These are phyloP conservation scores for Cheilosia vernalis DNA, from an alignment of 2,888 invertebrate genomes.

Conservation along the genomic window DNA sequence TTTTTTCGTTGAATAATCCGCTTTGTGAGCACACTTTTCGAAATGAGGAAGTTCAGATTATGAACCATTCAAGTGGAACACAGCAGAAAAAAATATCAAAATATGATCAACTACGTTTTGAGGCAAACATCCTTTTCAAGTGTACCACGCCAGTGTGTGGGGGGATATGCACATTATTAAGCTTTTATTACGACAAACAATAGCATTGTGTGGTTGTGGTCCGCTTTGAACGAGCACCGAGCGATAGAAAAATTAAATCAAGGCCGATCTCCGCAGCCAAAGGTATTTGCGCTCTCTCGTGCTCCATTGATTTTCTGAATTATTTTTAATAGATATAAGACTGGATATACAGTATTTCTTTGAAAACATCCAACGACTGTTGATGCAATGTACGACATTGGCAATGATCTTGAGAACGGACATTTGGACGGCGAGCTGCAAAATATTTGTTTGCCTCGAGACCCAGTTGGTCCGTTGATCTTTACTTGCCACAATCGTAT, in stretches of 20 bases:
- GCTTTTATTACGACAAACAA: conserved; percentile 11
- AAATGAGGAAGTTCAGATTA: conserved; percentile 49
- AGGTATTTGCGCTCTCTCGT: conserved; percentile 7
- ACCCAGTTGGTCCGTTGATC: too few relatives aligned
- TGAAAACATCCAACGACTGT: background rate
- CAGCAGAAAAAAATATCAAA: conserved; percentile 8
- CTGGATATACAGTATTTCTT: conserved; percentile 1
- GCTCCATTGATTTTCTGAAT: conserved; percentile 48
- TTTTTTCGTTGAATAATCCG: conserved; percentile 16
- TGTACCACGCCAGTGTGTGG: conserved; percentile 2
- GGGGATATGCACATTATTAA: conserved; percentile 31
- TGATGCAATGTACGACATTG: conserved; percentile 12
- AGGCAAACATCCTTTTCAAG: conserved; percentile 39
- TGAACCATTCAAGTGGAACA: conserved; percentile 45
- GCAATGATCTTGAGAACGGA: conserved; percentile 29
- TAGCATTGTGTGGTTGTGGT: background rate
- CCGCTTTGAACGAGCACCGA: conserved; percentile 27
- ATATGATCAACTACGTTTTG: conserved; percentile 20
- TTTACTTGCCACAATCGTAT: too few relatives aligned
- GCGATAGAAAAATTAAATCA: conserved; percentile 46
- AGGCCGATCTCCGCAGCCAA: conserved; percentile 32
- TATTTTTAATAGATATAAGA: conserved; percentile 26
- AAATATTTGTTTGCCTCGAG: too few relatives aligned
- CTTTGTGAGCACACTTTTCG: conserved; percentile 44
- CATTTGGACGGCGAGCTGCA: background rate